Evolutionary conservation across 2,888 invertebrate genomes (phyloP).

Genomic region (Xestia ashworthii): DNA sequence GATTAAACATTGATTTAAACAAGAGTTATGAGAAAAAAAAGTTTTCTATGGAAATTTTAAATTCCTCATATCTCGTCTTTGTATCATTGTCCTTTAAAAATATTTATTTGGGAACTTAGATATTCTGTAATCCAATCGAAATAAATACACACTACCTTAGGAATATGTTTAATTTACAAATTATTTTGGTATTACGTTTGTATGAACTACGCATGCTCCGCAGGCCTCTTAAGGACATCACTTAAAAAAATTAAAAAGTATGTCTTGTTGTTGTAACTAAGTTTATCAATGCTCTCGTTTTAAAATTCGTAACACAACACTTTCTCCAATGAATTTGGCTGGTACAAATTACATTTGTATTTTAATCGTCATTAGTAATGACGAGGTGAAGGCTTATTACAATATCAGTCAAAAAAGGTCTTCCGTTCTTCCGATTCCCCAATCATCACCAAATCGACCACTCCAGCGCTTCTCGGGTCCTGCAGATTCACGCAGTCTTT

Average conservation of each 20-base stretch:
- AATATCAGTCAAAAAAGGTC: background rate
- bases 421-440: background rate
- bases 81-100: too few relatives aligned
- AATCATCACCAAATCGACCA: background rate
- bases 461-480: background rate
- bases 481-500: background rate
- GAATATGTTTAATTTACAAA: too few relatives aligned
- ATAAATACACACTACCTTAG: too few relatives aligned
- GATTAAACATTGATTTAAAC: too few relatives aligned
- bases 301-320: background rate
- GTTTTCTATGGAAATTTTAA: too few relatives aligned
- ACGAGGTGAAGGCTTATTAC: background rate
- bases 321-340: background rate
- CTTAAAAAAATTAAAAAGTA: slow-evolving; percentile 26
- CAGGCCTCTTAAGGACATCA: too few relatives aligned
- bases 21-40: too few relatives aligned
- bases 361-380: background rate
- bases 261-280: slow-evolving; percentile 11
- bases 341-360: background rate
- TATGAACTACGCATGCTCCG: too few relatives aligned
- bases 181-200: too few relatives aligned
- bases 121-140: too few relatives aligned
- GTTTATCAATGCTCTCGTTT: background rate
- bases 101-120: too few relatives aligned
- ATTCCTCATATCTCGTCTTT: too few relatives aligned